Evolutionary conservation across 2,797 vertebrate genomes (phyloP), one percentile per base, ranked within the genome.

Genomic region (Chrysocyon brachyurus): DNA sequence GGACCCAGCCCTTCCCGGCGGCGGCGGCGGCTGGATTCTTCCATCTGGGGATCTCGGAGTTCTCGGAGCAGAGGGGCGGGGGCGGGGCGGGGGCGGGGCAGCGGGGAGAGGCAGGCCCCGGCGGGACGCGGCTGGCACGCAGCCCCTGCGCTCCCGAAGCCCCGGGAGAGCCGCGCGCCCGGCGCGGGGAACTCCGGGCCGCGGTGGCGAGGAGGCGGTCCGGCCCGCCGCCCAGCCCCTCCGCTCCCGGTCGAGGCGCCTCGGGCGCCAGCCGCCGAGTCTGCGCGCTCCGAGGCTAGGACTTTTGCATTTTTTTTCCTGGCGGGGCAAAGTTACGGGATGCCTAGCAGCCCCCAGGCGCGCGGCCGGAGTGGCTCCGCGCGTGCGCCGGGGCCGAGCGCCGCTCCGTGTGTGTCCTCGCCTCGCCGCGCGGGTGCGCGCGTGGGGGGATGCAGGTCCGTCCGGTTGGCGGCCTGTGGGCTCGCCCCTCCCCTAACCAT

Each of bases 401-500:
- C 91, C 64, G 54, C 40, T 26, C 64, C 2, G 28, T 81, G 97
- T 40, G 56, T 46, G 81, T 87, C 91, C 40, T 66, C 64, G 89
- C 54, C 94, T 94, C 0, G 92, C 94, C 77, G 66, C 96, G 88
- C 91, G 88, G 78, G 91, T 95, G 96, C 95, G 94, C 96, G 97
- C 75, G 93, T 81, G 93, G 86, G 63, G 70, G 70, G 77, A 78
- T 89, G 70, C 84, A 49, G 56, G 93, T 94, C 73, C 1, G 54
- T 91, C 54, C 83, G 1, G 86, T 90, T 61, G 33, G 89, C 70
- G 33, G 93, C 90, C 95, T 81, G 54, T 73, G 72, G 96, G 83
- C 63, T 93, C 84, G 95, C 97, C 96, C 98, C 98, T 98, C 98
- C 98, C 98, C 98, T 95, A 68, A n/a, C 97, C 73, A 78, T 95